Evolutionary conservation across 2,797 vertebrate genomes (phyloP), one percentile per base, ranked within the genome.

Genomic region (Xiphophorus birchmanni): DNA sequence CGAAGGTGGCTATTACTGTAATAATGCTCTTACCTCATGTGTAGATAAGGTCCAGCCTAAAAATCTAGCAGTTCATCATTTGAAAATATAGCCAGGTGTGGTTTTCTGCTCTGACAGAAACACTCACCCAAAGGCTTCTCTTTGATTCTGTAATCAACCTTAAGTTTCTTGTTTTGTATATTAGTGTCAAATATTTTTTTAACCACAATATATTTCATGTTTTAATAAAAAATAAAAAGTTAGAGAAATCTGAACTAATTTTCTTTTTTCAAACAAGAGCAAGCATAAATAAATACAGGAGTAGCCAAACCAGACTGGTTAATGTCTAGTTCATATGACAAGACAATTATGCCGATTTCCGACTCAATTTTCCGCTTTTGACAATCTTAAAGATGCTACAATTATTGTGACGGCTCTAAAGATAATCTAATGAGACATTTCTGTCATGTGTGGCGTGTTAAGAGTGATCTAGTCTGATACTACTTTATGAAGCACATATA

Each of bases 1-100:
- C 86, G 87, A 82, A 87, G 82, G 76, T 90, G 88, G 82, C 79
- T 73, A 83, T 82, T 80, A 60, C 80, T 73, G 79, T 87, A 89
- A 92, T 87, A 86, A 89, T 88, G 80, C 86, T 77, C 80, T 85
- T 65, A 71, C 37, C 78, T 77, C 82, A 52, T 79, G 88, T 82
- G 83, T 82, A 84, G 82, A 90, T 88, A 87, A 87, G 77, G 65
- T 48, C 44, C 37, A 83, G 73, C 74, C 56, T 76, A 78, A 75
- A 84, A 83, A 83, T 4, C 3, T 82, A 17, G 85, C 79, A 76
- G 75, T 65, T 44, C 69, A 83, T 76, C 76, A 87, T 86, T 81
- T 84, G n/a, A 90, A 89, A 89, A 69, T 45, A 5, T 29, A 74
- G 60, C 50, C 75, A 78, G 32, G 4, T 2, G 50, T 50, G 63